Evolutionary conservation across 2,113 vertebrate genomes (phyloP), one percentile per base, ranked within the genome.

Genomic region (Corythoichthys haematopterus): DNA sequence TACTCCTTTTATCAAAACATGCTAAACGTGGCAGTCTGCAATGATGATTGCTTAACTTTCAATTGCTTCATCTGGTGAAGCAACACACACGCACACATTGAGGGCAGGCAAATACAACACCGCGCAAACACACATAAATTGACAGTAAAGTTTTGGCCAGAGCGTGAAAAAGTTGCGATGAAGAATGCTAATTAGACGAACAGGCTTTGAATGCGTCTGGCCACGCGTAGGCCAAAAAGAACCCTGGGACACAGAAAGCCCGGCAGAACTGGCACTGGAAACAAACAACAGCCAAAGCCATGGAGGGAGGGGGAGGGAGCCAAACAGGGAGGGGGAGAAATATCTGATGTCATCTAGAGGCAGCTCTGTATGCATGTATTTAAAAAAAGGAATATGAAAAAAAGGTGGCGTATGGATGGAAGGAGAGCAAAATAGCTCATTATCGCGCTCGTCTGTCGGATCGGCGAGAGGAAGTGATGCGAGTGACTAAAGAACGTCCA

Each of bases 401-500:
- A 76, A 82, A 84, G 75, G 79, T 78, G 76, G 82, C 61, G 78
- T 79, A 85, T 79, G 84, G 81, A 87, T 73, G 81, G 85, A 88
- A 68, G 77, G 77, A 86, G 84, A 86, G 80, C 86, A 77, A 84
- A 80, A 91, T 88, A 90, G 82, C 94, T 97, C 95, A 97, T 97
- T 95, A 98, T 95, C 94, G 92, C 92, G 94, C 93, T 94, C 94
- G 94, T 94, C 87, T 88, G 85, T 88, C 81, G 69, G 76, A 33
- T 80, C 74, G 82, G 77, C 81, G 76, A 70, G 15, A 88, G 84
- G 84, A 86, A 86, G 87, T 85, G 87, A 88, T 85, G 84, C 75
- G 81, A 76, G 82, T 92, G 93, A 94, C 97, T 96, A 95, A 94
- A 94, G 94, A 94, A 92, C 93, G 93, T 93, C 95, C 93, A 88